Evolutionary conservation across 2,113 vertebrate species (phyloP).

Genomic region (Pantherophis guttatus): DNA sequence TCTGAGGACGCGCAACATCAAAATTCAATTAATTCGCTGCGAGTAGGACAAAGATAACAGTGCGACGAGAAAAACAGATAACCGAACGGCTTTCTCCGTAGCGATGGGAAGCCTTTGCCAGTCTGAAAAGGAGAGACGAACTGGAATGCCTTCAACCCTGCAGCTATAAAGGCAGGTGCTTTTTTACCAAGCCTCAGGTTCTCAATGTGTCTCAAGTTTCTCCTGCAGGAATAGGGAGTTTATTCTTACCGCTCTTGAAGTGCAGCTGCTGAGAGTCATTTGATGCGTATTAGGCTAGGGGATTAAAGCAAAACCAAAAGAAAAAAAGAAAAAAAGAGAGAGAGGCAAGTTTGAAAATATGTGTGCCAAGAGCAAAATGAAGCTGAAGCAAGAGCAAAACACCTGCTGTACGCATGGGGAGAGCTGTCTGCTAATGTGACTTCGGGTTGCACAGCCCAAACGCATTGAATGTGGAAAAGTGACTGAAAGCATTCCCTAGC

Average conservation of each 20-base stretch:
- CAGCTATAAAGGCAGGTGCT: conserved; percentile 34
- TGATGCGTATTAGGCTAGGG: conserved; percentile 43
- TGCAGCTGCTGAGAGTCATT: conserved; percentile 16
- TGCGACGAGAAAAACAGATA: neutral
- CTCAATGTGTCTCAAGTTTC: conserved; percentile 32
- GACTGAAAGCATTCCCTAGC: conserved; percentile 8
- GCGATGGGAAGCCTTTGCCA: neutral
- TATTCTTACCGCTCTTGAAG: neutral
- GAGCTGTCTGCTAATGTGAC: conserved; percentile 33
- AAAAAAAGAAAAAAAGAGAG: no score
- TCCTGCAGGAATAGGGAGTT: neutral
- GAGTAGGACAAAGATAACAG: neutral
- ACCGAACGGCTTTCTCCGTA: neutral
- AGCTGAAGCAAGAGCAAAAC: conserved; percentile 39
- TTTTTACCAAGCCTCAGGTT: conserved; percentile 26
- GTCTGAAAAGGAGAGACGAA: conserved; percentile 17
- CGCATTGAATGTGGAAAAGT: conserved; percentile 30
- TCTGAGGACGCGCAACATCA: neutral
- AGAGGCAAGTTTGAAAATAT: conserved; percentile 40
- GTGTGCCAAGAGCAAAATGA: conserved; percentile 31
- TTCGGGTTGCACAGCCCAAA: conserved; percentile 22
- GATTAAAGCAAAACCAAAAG: conserved; percentile 40
- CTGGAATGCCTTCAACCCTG: conserved; percentile 29
- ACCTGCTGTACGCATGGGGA: conserved; percentile 25
- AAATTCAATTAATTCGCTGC: neutral